Evolutionary conservation across 2,797 vertebrate species (phyloP).

Genomic region (Catostomus latipinnis): DNA sequence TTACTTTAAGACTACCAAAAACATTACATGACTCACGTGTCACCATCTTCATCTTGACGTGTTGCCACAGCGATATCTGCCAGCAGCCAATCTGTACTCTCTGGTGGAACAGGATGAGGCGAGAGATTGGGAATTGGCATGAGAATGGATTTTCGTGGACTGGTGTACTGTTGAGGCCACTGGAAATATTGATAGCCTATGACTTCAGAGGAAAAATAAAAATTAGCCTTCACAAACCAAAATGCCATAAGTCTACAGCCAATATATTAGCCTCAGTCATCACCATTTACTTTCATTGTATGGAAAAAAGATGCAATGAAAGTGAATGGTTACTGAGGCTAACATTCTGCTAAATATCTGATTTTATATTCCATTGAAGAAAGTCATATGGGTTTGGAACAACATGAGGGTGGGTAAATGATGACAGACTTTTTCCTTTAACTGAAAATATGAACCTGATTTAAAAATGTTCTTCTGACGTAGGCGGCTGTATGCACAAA

Average conservation of each 20-base stretch:
- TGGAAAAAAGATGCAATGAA: too few species aligned
- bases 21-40: conserved; percentile 73
- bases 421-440: too few species aligned
- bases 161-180: not conserved
- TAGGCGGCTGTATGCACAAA: too few species aligned
- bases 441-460: too few species aligned
- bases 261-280: too few species aligned
- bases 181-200: not conserved
- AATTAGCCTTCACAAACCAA: not conserved
- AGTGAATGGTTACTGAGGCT: too few species aligned
- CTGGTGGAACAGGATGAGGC: not conserved
- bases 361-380: too few species aligned
- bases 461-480: too few species aligned
- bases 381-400: too few species aligned
- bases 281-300: too few species aligned
- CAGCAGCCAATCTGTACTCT: conserved; percentile 58
- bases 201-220: conserved; percentile 8
- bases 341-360: too few species aligned
- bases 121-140: not conserved
- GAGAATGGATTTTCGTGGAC: not conserved
- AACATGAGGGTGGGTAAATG: too few species aligned
- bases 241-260: not conserved
- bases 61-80: conserved; percentile 73
- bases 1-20: not conserved
- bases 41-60: conserved; percentile 76